Evolutionary conservation across 1,140 invertebrate genomes (phyloP).

Genomic region (Streblospio benedicti): DNA sequence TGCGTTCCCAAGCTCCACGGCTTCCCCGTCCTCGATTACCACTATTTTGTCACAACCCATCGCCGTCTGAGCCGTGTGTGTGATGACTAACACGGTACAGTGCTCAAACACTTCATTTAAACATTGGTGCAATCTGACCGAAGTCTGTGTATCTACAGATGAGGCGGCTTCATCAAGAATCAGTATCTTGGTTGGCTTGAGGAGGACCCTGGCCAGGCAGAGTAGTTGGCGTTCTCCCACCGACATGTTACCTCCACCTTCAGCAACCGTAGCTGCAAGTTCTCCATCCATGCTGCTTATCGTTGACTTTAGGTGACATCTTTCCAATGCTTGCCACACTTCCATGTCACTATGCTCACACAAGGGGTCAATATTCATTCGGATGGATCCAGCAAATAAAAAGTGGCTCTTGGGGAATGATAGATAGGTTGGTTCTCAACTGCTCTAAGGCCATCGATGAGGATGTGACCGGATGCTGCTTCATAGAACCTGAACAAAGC

Average conservation of each 20-base stretch:
- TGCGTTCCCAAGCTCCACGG: too few species aligned
- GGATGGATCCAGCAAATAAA: background rate
- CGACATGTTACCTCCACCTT: conserved; percentile 53
- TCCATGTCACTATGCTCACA: conserved; percentile 53
- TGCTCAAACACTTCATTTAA: conserved; percentile 45
- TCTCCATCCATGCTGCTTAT: conserved; percentile 30
- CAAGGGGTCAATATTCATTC: conserved; percentile 47
- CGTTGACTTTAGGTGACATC: conserved; percentile 51
- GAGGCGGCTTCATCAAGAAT: conserved; percentile 50
- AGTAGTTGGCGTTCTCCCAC: conserved; percentile 79
- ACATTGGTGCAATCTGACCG: conserved; percentile 46
- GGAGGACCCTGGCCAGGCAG: conserved; percentile 73
- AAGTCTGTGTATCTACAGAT: conserved; percentile 52
- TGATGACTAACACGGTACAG: conserved; percentile 50
- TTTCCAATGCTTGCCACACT: conserved; percentile 64
- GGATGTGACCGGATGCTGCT: conserved; percentile 48
- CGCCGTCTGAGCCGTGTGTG: conserved; percentile 39
- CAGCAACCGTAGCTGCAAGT: conserved; percentile 39
- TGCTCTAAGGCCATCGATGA: conserved; percentile 65
- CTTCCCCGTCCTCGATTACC: conserved; percentile 75
- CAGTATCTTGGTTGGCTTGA: conserved; percentile 56
- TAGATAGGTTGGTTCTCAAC: conserved; percentile 65
- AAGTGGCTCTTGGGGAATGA: conserved; percentile 67
- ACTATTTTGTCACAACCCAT: conserved; percentile 54
- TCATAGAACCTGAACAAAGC: conserved; percentile 52